phyloP scores from a whole-genome alignment of 2,113 vertebrate species.

The Mesitornis unicolor region DNA sequence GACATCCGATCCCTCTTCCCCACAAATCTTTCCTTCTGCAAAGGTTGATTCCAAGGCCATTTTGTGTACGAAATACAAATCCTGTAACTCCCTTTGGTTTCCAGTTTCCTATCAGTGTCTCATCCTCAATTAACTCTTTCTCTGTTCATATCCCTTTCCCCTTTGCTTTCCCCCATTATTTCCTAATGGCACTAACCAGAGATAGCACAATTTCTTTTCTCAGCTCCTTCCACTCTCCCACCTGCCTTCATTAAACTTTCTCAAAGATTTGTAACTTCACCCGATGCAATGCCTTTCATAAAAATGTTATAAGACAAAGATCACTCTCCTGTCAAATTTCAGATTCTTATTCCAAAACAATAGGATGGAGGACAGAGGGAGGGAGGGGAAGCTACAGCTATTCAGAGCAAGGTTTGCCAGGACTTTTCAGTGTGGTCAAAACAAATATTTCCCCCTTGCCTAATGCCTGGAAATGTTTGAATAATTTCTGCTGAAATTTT shows the following conservation, averaged over 20 bases:
- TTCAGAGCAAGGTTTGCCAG: not conserved
- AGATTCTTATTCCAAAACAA: constrained; percentile 16
- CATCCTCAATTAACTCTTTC: not conserved
- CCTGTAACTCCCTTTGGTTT: not conserved
- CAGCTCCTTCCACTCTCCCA: not conserved
- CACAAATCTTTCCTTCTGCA: not conserved
- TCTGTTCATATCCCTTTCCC: not conserved
- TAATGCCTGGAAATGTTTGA: not conserved
- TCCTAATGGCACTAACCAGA: not conserved
- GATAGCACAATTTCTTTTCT: not conserved
- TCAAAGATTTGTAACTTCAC: not conserved
- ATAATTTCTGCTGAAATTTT: not conserved
- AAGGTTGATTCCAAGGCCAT: not conserved
- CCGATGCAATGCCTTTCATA: not conserved
- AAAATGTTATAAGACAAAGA: not conserved
- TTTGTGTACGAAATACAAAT: not conserved
- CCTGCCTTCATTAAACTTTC: not conserved
- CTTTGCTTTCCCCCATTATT: not conserved
- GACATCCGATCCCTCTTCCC: not conserved
- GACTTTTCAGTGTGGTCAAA: not conserved
- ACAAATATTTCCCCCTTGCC: not conserved
- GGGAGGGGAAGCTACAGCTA: not conserved
- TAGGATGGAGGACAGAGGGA: not conserved
- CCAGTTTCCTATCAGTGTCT: not conserved
- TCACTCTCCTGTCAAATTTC: not conserved